Evolutionary conservation across 2,113 vertebrate genomes (phyloP).

Genomic region (Bufo gargarizans): DNA sequence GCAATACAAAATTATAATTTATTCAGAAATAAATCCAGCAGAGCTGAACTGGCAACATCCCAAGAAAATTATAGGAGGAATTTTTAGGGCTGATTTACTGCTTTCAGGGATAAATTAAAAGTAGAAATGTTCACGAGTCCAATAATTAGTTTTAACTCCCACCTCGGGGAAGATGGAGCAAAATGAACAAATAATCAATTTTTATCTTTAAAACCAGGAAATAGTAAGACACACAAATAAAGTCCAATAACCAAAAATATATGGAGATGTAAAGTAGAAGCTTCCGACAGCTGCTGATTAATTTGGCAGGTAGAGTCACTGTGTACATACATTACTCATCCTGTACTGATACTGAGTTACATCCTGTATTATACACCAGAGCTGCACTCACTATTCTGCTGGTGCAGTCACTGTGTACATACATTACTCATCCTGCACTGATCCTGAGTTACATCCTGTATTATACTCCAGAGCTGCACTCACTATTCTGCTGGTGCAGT

Average conservation of each 20-base stretch:
- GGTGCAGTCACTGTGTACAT: not conserved
- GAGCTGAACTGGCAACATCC: not conserved
- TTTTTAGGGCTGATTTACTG: not conserved
- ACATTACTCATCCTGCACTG: not conserved
- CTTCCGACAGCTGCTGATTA: not conserved
- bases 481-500: too few relatives aligned
- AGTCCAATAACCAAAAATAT: not conserved
- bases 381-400: not conserved
- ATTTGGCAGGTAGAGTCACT: too few relatives aligned
- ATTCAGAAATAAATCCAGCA: not conserved
- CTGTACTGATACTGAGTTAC: not conserved
- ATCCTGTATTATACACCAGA: not conserved
- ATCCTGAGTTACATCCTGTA: too few relatives aligned
- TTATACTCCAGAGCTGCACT: too few relatives aligned
- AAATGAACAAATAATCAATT: not conserved
- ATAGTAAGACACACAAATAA: not conserved
- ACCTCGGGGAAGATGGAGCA: not conserved
- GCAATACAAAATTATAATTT: not conserved
- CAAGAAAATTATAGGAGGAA: not conserved
- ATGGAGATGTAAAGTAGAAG: not conserved
- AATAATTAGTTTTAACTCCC: slow-evolving; percentile 10
- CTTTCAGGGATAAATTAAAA: not conserved
- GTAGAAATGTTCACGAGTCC: not conserved
- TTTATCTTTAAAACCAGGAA: not conserved
- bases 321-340: too few relatives aligned